Evolutionary conservation across 2,113 vertebrate species (phyloP).

Genomic region (Ctenomys sociabilis): DNA sequence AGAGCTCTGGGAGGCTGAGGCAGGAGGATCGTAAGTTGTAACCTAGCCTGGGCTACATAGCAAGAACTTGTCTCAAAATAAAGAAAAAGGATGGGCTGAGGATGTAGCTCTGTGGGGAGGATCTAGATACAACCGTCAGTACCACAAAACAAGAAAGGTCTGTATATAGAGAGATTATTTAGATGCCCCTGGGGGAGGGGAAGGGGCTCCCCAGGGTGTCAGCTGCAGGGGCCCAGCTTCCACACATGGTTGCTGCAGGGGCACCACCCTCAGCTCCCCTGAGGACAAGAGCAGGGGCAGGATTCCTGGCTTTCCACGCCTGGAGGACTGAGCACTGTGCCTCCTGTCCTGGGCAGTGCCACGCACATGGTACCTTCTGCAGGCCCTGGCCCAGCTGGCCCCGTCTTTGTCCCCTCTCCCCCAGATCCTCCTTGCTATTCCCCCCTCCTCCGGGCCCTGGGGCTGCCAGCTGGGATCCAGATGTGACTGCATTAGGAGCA

Average conservation of each 20-base stretch:
- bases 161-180: neutral
- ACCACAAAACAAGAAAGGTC: neutral
- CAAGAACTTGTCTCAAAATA: neutral
- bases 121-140: neutral
- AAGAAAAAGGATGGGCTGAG: neutral
- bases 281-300: neutral
- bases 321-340: neutral
- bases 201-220: neutral
- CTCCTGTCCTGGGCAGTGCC: rapidly evolving
- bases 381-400: neutral
- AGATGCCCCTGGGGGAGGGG: neutral
- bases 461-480: slow-evolving; percentile 71
- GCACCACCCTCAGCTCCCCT: neutral
- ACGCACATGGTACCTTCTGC: rapidly evolving
- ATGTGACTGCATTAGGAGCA: slow-evolving; percentile 22
- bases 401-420: neutral
- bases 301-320: rapidly evolving
- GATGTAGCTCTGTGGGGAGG: neutral
- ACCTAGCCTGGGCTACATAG: neutral
- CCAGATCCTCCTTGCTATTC: neutral
- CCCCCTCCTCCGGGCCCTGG: neutral
- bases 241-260: rapidly evolving
- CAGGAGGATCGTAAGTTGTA: neutral
- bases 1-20: neutral
- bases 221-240: neutral